These are phyloP conservation scores for Meandrina meandrites DNA, from an alignment of 92 coral and sea anemone genomes.

Conservation along the genomic window DNA sequence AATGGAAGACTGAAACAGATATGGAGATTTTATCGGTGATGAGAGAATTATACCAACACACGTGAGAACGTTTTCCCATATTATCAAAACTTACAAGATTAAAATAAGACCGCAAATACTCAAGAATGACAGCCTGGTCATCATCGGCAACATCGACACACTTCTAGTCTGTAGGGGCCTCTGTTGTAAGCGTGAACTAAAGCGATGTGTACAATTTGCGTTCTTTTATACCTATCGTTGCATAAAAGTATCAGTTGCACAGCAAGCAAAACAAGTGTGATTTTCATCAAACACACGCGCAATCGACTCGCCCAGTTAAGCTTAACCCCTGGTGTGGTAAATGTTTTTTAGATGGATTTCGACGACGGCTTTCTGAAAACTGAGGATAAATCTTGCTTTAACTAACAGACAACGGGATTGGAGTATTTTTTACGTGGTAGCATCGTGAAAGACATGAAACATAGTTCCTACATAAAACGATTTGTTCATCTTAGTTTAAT, in stretches of 20 bases:
- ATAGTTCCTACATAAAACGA: too few relatives aligned
- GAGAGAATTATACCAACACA: not conserved
- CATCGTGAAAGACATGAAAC: too few relatives aligned
- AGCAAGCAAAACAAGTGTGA: slow-evolving; percentile 2
- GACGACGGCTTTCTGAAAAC: too few relatives aligned
- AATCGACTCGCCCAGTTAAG: not conserved
- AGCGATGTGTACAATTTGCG: not conserved
- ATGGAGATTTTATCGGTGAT: not conserved
- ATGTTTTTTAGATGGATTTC: slow-evolving; percentile 4
- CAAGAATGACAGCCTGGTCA: not conserved
- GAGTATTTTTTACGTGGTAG: too few relatives aligned
- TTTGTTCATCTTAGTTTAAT: too few relatives aligned
- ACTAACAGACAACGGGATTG: not conserved
- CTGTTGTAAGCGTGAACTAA: not conserved
- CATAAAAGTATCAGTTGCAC: not conserved
- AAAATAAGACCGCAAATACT: slow-evolving; percentile 25
- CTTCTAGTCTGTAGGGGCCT: too few relatives aligned
- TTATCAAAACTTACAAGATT: slow-evolving; percentile 40
- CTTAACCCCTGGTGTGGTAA: slow-evolving; percentile 35
- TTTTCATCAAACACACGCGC: not conserved
- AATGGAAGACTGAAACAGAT: slow-evolving; percentile 35
- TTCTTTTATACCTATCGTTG: slow-evolving; percentile 17
- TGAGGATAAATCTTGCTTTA: not conserved
- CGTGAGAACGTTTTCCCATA: slow-evolving; percentile 8
- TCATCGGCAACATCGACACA: slow-evolving; percentile 11